Evolutionary conservation across 2,113 vertebrate genomes (phyloP).

Genomic region (Gnathonemus echidnorhynchus): DNA sequence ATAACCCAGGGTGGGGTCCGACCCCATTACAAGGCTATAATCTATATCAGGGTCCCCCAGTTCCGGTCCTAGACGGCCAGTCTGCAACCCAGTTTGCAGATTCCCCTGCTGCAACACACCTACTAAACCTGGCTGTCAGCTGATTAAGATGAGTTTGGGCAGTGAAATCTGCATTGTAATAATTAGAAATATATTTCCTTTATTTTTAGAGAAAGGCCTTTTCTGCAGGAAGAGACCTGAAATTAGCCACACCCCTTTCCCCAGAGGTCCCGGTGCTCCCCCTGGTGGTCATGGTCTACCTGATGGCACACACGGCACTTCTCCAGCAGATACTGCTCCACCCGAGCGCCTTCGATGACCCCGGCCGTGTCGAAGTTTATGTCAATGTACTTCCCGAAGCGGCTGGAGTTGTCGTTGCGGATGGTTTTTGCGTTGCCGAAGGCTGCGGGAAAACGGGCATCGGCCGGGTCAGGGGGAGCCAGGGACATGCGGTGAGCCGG

Average conservation of each 20-base stretch:
- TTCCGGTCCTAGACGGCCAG: background rate
- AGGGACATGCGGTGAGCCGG: constrained; percentile 36
- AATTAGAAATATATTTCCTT: background rate
- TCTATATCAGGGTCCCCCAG: background rate
- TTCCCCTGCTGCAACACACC: background rate
- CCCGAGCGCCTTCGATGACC: constrained; percentile 79
- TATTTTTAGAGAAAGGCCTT: background rate
- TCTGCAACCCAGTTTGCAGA: background rate
- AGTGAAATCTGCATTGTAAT: background rate
- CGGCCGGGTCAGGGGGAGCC: background rate
- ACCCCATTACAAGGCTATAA: too few species aligned
- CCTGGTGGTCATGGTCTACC: constrained; percentile 51
- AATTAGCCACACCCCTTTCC: background rate
- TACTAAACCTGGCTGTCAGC: background rate
- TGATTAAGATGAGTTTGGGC: background rate
- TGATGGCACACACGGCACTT: constrained; percentile 93
- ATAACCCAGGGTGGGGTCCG: background rate
- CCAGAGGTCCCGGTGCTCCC: background rate
- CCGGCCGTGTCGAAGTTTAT: constrained; percentile 74
- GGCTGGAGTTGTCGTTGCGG: constrained; percentile 93
- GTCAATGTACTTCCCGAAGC: constrained; percentile 94
- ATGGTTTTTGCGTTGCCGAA: constrained; percentile 96
- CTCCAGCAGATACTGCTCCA: constrained; percentile 93
- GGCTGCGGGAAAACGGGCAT: constrained; percentile 52
- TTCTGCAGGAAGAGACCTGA: background rate